phyloP scores from a whole-genome alignment of 2,113 vertebrate genomes.

The Carlito syrichta region DNA sequence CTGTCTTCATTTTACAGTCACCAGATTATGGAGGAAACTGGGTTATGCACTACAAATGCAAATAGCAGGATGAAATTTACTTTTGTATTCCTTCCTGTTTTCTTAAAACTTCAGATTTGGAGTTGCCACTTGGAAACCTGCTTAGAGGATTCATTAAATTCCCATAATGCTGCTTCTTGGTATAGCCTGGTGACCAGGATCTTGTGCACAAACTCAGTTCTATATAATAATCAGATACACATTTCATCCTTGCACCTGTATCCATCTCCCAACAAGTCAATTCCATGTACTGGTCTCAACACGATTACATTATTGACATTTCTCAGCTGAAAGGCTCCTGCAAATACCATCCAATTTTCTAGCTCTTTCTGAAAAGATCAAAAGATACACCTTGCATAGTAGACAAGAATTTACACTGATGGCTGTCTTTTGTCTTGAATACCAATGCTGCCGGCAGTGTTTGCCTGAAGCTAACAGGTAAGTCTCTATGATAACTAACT shows the following conservation, averaged over 20 bases:
- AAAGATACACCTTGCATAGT: conserved; percentile 84
- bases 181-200: neutral
- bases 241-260: conserved; percentile 75
- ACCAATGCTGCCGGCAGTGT: conserved; percentile 72
- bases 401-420: conserved; percentile 83
- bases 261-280: conserved; percentile 79
- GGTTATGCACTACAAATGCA: conserved; percentile 15
- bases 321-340: conserved; percentile 82
- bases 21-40: neutral
- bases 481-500: conserved; percentile 74
- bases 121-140: neutral
- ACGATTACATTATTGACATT: conserved; percentile 86
- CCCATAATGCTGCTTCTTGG: conserved; percentile 36
- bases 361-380: conserved; percentile 85
- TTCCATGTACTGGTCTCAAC: conserved; percentile 80
- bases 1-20: conserved; percentile 17
- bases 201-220: conserved; percentile 53
- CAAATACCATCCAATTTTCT: conserved; percentile 86
- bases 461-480: conserved; percentile 76
- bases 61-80: neutral
- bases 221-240: conserved; percentile 78
- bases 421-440: conserved; percentile 82
- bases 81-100: conserved; percentile 37
- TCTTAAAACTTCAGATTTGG: conserved; percentile 19
- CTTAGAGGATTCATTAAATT: conserved; percentile 21